Percentiles rank a stretch among this genome's conserved stretches.
These are phyloP conservation scores for Stenopsyche tienmushanensis DNA, from an alignment of 1,140 invertebrate species.

Conservation along the genomic window DNA sequence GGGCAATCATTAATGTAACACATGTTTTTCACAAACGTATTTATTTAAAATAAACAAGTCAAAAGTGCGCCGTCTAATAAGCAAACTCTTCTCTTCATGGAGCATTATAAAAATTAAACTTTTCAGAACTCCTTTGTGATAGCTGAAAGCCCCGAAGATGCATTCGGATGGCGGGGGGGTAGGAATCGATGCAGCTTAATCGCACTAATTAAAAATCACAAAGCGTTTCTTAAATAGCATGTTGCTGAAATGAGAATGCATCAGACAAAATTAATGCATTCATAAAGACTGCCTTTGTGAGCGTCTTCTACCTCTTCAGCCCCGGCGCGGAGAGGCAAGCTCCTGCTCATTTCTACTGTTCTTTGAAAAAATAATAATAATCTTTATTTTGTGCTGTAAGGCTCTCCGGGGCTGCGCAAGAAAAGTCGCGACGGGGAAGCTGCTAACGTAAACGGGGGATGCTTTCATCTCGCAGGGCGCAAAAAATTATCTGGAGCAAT, in stretches of 20 bases:
- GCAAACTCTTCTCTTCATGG: too few relatives aligned
- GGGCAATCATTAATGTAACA: too few relatives aligned
- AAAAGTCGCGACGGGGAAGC: neutral
- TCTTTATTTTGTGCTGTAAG: conserved; percentile 37
- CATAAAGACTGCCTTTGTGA: conserved; percentile 39
- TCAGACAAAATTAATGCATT: conserved; percentile 41
- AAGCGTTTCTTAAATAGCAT: conserved; percentile 27
- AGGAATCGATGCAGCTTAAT: conserved; percentile 30
- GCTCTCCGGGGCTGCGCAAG: neutral
- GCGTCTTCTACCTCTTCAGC: neutral
- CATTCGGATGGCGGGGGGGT: too few relatives aligned
- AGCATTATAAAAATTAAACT: too few relatives aligned
- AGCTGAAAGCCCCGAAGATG: too few relatives aligned
- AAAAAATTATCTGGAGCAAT: too few relatives aligned
- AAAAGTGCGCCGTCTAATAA: too few relatives aligned
- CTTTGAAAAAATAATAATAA: conserved; percentile 24
- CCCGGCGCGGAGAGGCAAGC: neutral
- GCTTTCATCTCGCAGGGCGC: too few relatives aligned
- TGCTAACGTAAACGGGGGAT: too few relatives aligned
- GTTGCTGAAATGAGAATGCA: conserved; percentile 31
- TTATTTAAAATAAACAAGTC: too few relatives aligned
- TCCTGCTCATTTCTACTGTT: conserved; percentile 3
- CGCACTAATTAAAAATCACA: conserved; percentile 40
- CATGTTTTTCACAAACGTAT: too few relatives aligned
- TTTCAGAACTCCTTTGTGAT: too few relatives aligned